Evolutionary conservation across 2,113 vertebrate species (phyloP).

Genomic region (Strigops habroptila): DNA sequence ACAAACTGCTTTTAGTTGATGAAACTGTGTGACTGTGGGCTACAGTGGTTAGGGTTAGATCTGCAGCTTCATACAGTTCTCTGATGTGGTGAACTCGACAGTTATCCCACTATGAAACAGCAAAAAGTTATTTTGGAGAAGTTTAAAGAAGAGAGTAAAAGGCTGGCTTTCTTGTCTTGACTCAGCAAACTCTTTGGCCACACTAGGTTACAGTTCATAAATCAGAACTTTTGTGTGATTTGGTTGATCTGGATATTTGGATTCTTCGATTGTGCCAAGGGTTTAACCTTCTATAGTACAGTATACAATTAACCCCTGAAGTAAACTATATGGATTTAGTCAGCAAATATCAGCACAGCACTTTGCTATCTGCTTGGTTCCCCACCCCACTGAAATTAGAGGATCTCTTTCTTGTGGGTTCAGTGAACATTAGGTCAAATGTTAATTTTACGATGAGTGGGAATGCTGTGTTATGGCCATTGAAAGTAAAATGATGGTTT

Average conservation of each 20-base stretch:
- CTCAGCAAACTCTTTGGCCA: background rate
- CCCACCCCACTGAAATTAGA: background rate
- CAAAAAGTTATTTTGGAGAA: conserved; percentile 20
- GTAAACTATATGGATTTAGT: background rate
- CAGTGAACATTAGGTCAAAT: background rate
- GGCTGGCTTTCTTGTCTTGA: background rate
- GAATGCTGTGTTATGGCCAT: background rate
- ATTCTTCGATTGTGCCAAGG: background rate
- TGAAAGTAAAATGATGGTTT: background rate
- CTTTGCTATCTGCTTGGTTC: background rate
- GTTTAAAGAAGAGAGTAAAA: background rate
- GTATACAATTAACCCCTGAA: background rate
- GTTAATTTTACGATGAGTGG: background rate
- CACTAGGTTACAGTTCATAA: background rate
- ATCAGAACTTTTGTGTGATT: background rate
- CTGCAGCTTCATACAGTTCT: background rate
- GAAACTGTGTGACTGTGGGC: background rate
- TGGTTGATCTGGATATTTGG: background rate
- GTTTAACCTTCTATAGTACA: background rate
- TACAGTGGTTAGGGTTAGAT: background rate
- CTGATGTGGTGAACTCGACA: background rate
- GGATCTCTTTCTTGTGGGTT: background rate
- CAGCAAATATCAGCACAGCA: background rate
- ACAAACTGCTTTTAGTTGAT: background rate
- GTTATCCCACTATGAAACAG: background rate